Evolutionary conservation across 1,140 invertebrate genomes (phyloP).

Genomic region (Drosophila arizonae): DNA sequence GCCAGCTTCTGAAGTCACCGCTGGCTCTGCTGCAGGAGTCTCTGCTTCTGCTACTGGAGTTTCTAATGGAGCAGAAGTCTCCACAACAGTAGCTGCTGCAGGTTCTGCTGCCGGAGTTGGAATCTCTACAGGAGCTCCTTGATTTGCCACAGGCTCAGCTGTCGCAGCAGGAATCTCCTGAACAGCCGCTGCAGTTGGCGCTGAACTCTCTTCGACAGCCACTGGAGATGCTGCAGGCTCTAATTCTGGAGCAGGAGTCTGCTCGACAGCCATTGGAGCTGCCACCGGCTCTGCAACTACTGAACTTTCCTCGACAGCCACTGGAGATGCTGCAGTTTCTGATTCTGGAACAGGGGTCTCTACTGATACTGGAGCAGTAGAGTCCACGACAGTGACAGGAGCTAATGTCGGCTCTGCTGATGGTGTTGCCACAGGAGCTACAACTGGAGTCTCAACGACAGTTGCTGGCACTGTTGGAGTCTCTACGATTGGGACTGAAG

Average conservation of each 20-base stretch:
- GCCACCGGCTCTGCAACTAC: neutral
- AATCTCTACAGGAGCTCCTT: neutral
- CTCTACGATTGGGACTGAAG: neutral
- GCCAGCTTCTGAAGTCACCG: neutral
- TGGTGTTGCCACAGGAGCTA: too few relatives aligned
- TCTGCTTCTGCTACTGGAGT: neutral
- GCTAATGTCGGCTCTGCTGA: too few relatives aligned
- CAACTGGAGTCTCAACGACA: too few relatives aligned
- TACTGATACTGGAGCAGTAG: too few relatives aligned
- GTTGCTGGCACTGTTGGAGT: neutral
- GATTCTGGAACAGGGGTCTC: too few relatives aligned
- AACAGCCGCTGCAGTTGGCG: neutral
- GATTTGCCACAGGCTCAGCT: neutral
- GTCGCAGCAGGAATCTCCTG: too few relatives aligned
- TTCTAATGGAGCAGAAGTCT: neutral
- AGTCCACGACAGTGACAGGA: too few relatives aligned
- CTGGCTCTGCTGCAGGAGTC: neutral
- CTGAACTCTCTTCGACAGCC: too few relatives aligned
- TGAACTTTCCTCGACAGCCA: too few relatives aligned
- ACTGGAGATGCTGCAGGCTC: neutral
- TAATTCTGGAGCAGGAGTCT: too few relatives aligned
- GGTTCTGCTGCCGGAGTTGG: neutral
- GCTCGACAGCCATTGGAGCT: too few relatives aligned
- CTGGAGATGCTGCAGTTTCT: too few relatives aligned
- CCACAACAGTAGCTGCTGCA: neutral